phyloP scores from a whole-genome alignment of 2,797 vertebrate species.

The Danio jaintianensis region DNA sequence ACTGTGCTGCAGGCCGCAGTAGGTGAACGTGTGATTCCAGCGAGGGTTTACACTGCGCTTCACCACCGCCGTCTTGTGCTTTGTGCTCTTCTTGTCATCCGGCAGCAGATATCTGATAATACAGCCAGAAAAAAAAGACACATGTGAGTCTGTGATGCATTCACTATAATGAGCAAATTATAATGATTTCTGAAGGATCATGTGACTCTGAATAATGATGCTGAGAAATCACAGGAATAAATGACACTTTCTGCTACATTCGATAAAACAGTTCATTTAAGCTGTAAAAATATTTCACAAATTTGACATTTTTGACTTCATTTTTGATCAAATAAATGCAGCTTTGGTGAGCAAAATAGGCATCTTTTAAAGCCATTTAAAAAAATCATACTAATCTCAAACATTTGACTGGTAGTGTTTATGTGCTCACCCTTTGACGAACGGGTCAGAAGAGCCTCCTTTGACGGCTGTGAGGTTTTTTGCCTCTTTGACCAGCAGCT shows the following conservation, averaged over 20 bases:
- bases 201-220: too few species aligned
- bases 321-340: too few species aligned
- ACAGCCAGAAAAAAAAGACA: not conserved
- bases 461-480: constrained; percentile 96
- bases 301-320: too few species aligned
- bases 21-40: constrained; percentile 96
- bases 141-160: not conserved
- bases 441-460: constrained; percentile 94
- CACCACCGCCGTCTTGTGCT: constrained; percentile 94
- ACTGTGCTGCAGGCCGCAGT: constrained; percentile 85
- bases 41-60: constrained; percentile 91
- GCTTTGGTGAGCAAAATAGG: too few species aligned
- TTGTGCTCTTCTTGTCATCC: constrained; percentile 93
- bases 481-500: constrained; percentile 94
- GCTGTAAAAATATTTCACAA: too few species aligned
- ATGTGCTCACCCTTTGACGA: constrained; percentile 92
- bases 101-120: constrained; percentile 90
- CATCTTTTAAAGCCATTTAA: too few species aligned
- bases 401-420: too few species aligned
- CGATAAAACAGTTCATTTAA: too few species aligned
- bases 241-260: too few species aligned
- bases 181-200: too few species aligned
- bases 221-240: not conserved
- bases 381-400: too few species aligned
- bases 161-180: too few species aligned